Evolutionary conservation across 1,140 invertebrate species (phyloP).

Genomic region (Thaumatotibia leucotreta): DNA sequence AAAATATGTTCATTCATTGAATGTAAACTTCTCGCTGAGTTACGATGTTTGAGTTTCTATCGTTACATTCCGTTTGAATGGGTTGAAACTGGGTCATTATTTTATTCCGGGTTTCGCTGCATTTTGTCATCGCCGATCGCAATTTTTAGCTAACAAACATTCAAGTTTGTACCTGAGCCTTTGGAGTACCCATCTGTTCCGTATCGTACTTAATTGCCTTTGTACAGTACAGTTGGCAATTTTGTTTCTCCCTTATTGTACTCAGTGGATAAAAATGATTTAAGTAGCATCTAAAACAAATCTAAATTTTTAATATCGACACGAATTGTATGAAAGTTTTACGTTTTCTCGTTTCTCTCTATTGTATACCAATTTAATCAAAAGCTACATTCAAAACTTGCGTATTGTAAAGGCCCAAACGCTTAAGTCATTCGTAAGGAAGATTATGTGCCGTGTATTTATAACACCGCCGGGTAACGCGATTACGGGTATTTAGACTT

Average conservation of each 20-base stretch:
- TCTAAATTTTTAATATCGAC: too few species aligned
- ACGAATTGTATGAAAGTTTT: too few species aligned
- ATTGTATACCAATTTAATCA: neutral
- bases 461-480: slow-evolving; percentile 2
- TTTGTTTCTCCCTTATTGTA: too few species aligned
- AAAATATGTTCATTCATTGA: neutral
- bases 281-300: too few species aligned
- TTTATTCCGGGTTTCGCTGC: neutral
- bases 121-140: neutral
- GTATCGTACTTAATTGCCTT: too few species aligned
- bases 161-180: neutral
- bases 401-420: neutral
- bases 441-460: slow-evolving; percentile 11
- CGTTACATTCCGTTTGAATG: neutral
- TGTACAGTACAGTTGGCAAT: too few species aligned
- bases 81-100: neutral
- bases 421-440: neutral
- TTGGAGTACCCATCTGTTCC: too few species aligned
- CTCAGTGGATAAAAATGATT: too few species aligned
- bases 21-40: neutral
- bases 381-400: neutral
- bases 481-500: slow-evolving; percentile 1
- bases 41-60: neutral
- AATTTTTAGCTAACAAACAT: neutral
- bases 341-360: neutral